Conservation (phyloP, 2,888 invertebrate genomes). For the Neoitamus cyanurus region DNA sequence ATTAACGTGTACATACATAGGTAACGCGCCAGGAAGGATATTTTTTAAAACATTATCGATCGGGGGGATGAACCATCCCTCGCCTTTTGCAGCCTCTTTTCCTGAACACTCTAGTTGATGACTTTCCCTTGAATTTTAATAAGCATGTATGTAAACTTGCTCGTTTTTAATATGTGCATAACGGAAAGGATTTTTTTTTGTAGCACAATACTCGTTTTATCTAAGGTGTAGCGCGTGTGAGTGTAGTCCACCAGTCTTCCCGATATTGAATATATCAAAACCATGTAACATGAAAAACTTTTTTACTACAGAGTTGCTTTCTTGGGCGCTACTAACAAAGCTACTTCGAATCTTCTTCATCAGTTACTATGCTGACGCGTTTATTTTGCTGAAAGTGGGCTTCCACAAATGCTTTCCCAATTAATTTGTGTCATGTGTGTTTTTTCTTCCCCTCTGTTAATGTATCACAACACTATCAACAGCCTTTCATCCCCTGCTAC, state of each 20-base stretch:
- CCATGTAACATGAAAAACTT: neutral
- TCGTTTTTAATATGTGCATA: neutral
- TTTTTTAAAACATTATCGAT: neutral
- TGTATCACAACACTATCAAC: neutral
- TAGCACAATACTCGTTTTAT: neutral
- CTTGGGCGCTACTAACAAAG: neutral
- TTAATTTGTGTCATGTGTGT: neutral
- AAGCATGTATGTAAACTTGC: neutral
- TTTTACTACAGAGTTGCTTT: slow-evolving; percentile 1
- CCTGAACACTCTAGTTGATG: neutral
- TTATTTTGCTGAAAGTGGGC: neutral
- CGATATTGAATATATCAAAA: slow-evolving; percentile 45
- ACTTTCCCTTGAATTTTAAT: neutral
- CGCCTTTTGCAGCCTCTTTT: neutral
- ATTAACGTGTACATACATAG: slow-evolving; percentile 12
- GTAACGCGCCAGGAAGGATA: neutral
- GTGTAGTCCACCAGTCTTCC: slow-evolving; percentile 50
- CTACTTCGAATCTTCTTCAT: neutral
- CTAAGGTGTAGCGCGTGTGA: slow-evolving; percentile 11
- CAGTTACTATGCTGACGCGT: neutral
- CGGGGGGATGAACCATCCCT: neutral
- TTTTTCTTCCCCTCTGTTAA: neutral
- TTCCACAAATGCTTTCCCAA: neutral
- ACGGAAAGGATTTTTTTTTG: neutral
- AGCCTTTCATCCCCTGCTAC: neutral